Conservation (phyloP, 2,113 vertebrate genomes). For the Rana temporaria region DNA sequence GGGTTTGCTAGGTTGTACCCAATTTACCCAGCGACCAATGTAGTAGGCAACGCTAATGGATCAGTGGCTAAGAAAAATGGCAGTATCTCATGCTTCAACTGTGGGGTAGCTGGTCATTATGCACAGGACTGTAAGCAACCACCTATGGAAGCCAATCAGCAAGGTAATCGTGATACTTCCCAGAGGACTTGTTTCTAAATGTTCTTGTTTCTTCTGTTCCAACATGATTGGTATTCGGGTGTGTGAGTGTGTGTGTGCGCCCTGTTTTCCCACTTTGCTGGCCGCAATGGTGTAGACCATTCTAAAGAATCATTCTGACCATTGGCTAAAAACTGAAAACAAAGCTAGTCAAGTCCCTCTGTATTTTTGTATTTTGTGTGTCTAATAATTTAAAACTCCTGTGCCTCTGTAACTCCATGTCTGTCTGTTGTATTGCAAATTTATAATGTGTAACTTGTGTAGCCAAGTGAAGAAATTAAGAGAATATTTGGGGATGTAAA, state of each 20-base stretch:
- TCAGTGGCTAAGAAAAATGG: conserved; percentile 90
- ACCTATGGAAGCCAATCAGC: conserved; percentile 87
- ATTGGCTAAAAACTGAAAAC: background rate
- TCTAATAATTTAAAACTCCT: conserved; percentile 33
- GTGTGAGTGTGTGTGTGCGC: conserved; percentile 40
- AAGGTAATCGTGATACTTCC: conserved; percentile 85
- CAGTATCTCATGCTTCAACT: conserved; percentile 94
- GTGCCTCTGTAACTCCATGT: conserved; percentile 41
- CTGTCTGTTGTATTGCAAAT: background rate
- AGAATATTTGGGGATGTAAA: background rate
- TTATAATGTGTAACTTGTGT: background rate
- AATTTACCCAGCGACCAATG: conserved; percentile 78
- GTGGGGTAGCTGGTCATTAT: conserved; percentile 89
- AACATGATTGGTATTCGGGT: conserved; percentile 59
- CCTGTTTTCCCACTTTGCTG: conserved; percentile 59
- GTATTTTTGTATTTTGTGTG: conserved; percentile 39
- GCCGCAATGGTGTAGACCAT: background rate
- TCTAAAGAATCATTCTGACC: conserved; percentile 1
- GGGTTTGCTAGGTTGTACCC: conserved; percentile 84
- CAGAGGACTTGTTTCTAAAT: conserved; percentile 79
- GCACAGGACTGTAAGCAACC: conserved; percentile 95
- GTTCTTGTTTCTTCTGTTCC: conserved; percentile 62
- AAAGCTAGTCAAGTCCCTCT: background rate
- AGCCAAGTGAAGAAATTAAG: conserved; percentile 23
- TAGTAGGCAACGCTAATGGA: conserved; percentile 79